phyloP scores from a whole-genome alignment of 2,888 invertebrate genomes.

The Drosophila merina region DNA sequence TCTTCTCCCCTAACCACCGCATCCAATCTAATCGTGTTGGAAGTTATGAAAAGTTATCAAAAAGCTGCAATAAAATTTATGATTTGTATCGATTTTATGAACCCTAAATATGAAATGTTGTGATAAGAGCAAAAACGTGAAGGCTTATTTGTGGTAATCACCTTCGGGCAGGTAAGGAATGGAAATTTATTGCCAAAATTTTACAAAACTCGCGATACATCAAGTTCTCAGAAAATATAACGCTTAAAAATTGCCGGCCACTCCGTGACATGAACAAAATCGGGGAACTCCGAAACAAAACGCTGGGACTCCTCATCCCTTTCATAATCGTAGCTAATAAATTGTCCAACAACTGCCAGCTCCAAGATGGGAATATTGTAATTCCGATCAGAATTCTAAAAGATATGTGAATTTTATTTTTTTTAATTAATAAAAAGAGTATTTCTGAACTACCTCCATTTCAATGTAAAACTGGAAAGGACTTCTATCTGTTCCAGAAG shows the following conservation, averaged over 20 bases:
- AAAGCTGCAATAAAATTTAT: constrained; percentile 2
- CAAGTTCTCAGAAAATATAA: constrained; percentile 67
- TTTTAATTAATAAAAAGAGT: neutral
- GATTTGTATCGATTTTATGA: constrained; percentile 34
- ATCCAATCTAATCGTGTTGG: neutral
- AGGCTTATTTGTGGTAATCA: neutral
- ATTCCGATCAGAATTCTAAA: constrained; percentile 46
- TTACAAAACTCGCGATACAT: neutral
- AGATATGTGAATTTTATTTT: neutral
- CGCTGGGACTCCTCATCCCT: constrained; percentile 83
- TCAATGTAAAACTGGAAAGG: constrained; percentile 73
- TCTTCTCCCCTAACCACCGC: neutral
- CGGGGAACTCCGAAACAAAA: constrained; percentile 85
- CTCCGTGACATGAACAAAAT: constrained; percentile 85
- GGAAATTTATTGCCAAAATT: neutral
- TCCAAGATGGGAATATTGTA: constrained; percentile 77
- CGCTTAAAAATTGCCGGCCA: constrained; percentile 85
- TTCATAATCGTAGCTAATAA: constrained; percentile 83
- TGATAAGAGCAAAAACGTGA: neutral
- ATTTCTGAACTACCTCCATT: constrained; percentile 43
- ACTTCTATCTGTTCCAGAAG: constrained; percentile 63
- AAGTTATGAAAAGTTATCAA: constrained; percentile 6
- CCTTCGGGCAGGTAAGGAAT: constrained; percentile 15
- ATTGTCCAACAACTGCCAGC: constrained; percentile 84
- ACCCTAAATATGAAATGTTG: constrained; percentile 12